Evolutionary conservation across 37 sponge, comb jelly and placozoan genomes (phyloP), one percentile per base, ranked within the genome.

Genomic region (Cliona cf. orientalis): DNA sequence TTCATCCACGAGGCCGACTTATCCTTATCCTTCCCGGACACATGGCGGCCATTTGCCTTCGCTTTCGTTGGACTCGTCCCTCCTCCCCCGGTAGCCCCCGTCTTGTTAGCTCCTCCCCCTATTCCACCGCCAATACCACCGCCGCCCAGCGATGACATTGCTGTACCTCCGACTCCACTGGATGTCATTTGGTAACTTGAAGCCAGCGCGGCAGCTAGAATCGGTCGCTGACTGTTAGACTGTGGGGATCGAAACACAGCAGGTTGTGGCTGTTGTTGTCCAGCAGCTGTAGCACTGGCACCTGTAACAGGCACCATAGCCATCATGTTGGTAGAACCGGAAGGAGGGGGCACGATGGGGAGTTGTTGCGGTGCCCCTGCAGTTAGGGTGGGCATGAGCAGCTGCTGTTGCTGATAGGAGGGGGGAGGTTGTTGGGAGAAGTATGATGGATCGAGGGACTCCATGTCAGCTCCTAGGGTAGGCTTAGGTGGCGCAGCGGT

Each of bases 1-100:
- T 86, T 89, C 69, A 77, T 79, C 94, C 91, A 93, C 11, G 90
- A 66, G 21, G 62, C 62, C 11, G 45, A 31, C 25, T 60, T 84
- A 1, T 39, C 71, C 26, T 65, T 59, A 6, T 64, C 72, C 29
- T 80, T 71, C 33, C 17, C 61, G n/a, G 56, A 43, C 11, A 63
- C 65, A 25, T 9, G 1, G 3, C 26, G 1, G 4, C 75, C 1
- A 26, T 37, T 32, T 23, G 73, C 14, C 43, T 40, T 58, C 39
- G 19, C 42, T n/a, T 71, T 6, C 21, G 42, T 70, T 31, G 55
- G 55, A 17, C 5, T 43, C 71, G 5, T 70, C 28, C 38, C 40
- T 3, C 68, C 68, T 67, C 37, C 68, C 9, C 68, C 40, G 9
- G 37, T 29, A 6, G 34, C 68, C 39, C n/a, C n/a, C n/a, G n/a